These are phyloP conservation scores for Otus sunia DNA, from an alignment of 2,113 vertebrate species.

Conservation along the genomic window DNA sequence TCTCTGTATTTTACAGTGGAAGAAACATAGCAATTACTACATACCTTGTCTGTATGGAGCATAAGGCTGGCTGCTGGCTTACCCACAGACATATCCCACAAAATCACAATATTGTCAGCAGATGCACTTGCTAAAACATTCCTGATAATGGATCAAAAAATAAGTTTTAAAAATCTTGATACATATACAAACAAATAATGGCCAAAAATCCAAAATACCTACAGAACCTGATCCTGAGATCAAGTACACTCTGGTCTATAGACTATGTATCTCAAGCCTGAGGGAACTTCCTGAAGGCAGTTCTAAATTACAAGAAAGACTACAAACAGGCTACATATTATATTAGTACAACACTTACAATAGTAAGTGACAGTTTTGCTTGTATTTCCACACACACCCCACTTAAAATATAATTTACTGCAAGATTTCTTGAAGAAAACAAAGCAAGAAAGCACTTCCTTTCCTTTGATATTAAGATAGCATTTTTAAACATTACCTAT, in stretches of 20 bases:
- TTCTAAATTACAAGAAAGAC: neutral
- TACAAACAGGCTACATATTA: neutral
- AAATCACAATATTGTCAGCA: conserved; percentile 85
- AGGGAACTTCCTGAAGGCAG: neutral
- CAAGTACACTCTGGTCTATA: neutral
- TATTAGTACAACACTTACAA: neutral
- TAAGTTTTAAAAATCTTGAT: neutral
- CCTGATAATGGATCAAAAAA: conserved; percentile 59
- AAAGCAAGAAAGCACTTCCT: neutral
- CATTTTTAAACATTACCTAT: neutral
- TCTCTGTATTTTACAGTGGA: neutral
- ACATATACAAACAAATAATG: neutral
- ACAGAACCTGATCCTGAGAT: neutral
- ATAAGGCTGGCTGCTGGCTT: conserved; percentile 85
- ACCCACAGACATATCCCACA: conserved; percentile 90
- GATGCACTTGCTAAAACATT: conserved; percentile 93
- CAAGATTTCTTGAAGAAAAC: neutral
- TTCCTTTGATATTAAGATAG: neutral
- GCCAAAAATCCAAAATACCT: neutral
- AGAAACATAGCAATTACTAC: neutral
- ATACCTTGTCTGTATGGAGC: conserved; percentile 91
- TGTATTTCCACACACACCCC: neutral
- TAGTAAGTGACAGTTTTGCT: neutral
- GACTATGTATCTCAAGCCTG: neutral
- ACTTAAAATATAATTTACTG: neutral